Percentiles rank a stretch among this genome's conserved stretches.
phyloP scores from a whole-genome alignment of 2,888 invertebrate species.

The Notocelia uddmanniana region DNA sequence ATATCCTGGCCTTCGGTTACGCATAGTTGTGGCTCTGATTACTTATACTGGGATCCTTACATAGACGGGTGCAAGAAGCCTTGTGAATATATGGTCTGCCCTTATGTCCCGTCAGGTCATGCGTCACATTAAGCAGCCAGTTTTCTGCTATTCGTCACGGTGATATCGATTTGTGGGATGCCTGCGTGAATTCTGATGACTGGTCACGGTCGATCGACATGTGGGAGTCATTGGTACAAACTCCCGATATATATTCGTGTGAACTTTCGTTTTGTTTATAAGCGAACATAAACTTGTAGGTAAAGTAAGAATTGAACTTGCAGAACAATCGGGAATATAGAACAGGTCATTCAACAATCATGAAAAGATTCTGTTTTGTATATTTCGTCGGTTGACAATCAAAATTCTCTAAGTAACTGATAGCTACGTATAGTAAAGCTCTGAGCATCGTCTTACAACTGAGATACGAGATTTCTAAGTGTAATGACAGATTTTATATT shows the following conservation, averaged over 20 bases:
- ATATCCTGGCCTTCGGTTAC: background rate
- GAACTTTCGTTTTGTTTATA: background rate
- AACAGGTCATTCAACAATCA: too few species aligned
- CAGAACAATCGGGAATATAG: background rate
- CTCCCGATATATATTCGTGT: conserved; percentile 1
- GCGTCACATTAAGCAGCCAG: conserved; percentile 40
- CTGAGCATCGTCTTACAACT: too few species aligned
- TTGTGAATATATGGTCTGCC: conserved; percentile 1
- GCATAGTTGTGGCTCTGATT: background rate
- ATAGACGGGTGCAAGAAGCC: background rate
- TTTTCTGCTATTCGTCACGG: conserved; percentile 42
- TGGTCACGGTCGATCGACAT: conserved; percentile 7
- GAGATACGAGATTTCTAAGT: too few species aligned
- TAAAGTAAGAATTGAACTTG: background rate
- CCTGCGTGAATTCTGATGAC: conserved; percentile 6
- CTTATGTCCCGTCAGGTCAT: conserved; percentile 37
- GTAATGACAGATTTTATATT: too few species aligned
- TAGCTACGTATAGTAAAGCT: too few species aligned
- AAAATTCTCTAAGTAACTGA: too few species aligned
- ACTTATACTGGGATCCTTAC: background rate
- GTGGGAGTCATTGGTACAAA: background rate
- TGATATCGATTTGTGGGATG: conserved; percentile 28
- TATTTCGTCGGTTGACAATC: too few species aligned
- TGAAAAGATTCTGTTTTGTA: too few species aligned
- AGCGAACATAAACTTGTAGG: background rate